phyloP scores from a whole-genome alignment of 1,140 invertebrate species.

The Chrysoperla carnea region DNA sequence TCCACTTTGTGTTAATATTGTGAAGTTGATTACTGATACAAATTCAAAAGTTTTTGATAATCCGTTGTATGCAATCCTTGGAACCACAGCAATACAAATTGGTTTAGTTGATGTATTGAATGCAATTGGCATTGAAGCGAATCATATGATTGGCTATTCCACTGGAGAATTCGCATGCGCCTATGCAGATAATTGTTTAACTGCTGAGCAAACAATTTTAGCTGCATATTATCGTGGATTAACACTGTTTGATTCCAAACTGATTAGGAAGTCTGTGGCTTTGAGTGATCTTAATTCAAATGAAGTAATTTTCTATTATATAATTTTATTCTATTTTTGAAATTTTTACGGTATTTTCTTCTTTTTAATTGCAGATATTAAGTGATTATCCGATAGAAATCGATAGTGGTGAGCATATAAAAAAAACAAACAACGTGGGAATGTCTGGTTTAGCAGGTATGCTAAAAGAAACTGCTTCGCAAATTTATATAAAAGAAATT shows the following conservation, averaged over 20 bases:
- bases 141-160: constrained; percentile 65
- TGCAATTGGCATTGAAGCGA: constrained; percentile 42
- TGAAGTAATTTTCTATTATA: no score
- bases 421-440: no score
- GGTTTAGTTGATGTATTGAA: constrained; percentile 55
- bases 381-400: no score
- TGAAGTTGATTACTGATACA: constrained; percentile 36
- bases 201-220: constrained; percentile 59
- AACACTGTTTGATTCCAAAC: constrained; percentile 31
- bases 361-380: no score
- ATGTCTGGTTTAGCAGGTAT: no score
- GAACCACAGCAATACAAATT: constrained; percentile 59
- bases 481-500: no score
- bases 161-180: constrained; percentile 64
- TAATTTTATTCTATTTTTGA: no score
- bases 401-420: no score
- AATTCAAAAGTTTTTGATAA: constrained; percentile 37
- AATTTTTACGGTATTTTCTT: no score
- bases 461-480: no score
- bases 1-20: constrained; percentile 34
- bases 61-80: constrained; percentile 46
- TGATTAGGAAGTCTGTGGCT: no score
- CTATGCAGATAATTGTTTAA: constrained; percentile 68
- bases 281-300: no score
- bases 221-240: constrained; percentile 44